phyloP scores from a whole-genome alignment of 2,113 vertebrate species.

The Dissostichus mawsoni region DNA sequence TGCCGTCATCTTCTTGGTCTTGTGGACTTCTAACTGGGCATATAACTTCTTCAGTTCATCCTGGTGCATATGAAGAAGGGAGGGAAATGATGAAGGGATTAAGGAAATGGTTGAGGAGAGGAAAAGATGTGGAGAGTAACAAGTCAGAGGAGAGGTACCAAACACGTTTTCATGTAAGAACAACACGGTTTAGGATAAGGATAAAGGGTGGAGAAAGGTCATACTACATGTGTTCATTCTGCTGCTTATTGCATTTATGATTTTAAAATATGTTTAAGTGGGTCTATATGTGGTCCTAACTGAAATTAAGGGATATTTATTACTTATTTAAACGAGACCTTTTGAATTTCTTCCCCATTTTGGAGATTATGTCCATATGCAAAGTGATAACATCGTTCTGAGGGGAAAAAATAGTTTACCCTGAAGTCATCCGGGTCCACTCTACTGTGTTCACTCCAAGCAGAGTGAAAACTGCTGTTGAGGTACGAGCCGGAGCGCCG shows the following conservation, averaged over 20 bases:
- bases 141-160: slow-evolving; percentile 57
- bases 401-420: slow-evolving; percentile 82
- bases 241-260: slow-evolving; percentile 28
- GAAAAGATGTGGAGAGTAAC: slow-evolving; percentile 52
- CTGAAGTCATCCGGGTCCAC: slow-evolving; percentile 95
- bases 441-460: slow-evolving; percentile 91
- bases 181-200: slow-evolving; percentile 45
- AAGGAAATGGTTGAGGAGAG: slow-evolving; percentile 47
- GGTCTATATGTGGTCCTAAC: slow-evolving; percentile 25
- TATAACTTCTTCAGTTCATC: slow-evolving; percentile 97
- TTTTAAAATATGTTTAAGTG: slow-evolving; percentile 45
- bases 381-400: slow-evolving; percentile 52
- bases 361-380: slow-evolving; percentile 24
- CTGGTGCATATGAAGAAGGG: slow-evolving; percentile 76
- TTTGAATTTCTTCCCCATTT: slow-evolving; percentile 44
- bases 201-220: slow-evolving; percentile 38
- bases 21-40: slow-evolving; percentile 90
- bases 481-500: slow-evolving; percentile 88
- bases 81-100: slow-evolving; percentile 39
- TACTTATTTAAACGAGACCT: slow-evolving; percentile 43
- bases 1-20: slow-evolving; percentile 90
- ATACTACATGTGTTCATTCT: slow-evolving; percentile 31
- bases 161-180: slow-evolving; percentile 35
- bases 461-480: slow-evolving; percentile 92
- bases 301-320: slow-evolving; percentile 45